Base-by-base conservation (phyloP, 2,113 vertebrate genomes). In the Pipa parva region DNA sequence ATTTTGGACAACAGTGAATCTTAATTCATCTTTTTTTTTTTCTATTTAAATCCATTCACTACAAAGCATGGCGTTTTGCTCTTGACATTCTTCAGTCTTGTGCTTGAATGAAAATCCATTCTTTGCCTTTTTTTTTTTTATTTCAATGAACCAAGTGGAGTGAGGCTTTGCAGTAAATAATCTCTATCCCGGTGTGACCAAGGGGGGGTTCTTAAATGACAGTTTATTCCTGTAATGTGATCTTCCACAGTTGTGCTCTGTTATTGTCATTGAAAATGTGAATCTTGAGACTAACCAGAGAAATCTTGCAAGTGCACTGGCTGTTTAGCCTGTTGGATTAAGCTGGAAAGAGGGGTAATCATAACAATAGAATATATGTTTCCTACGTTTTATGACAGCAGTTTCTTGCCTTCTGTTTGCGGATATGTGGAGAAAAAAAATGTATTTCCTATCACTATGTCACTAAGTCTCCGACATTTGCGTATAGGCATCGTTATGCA, bases 221-320 rank as follows among this genome's bases (percentile, higher is more conserved):
- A 74, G 83, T 77, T 77, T 81, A 79, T 85, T 83, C 75, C 79
- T 81, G 74, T 74, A 81, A 74, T 74, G 74, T 77, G 75, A 71
- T 78, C 78, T 79, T 77, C 76, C 75, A 72, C 80, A 72, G 72
- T 70, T 79, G 80, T 84, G 77, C 77, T 75, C 51, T 83, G 79
- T 74, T 78, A 72, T 75, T 76, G 71, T 84, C 78, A 60, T 82
- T 83, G 78, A 75, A 78, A 82, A 79, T 82, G 79, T 83, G 80
- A 78, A 83, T 81, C 78, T 82, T 73, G 74, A 59, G 81, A 81
- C 81, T 79, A 59, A 77, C 77, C 79, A 56, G 65, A 81, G 79
- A 78, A 80, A 79, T 83, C 74, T 74, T 70, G 61, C 76, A 5
- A 27, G 28, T 68, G 13, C 79, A 74, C 77, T 84, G 75, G 75